phyloP scores from a whole-genome alignment of 2,113 vertebrate genomes.

The Oncorhynchus gorbuscha region DNA sequence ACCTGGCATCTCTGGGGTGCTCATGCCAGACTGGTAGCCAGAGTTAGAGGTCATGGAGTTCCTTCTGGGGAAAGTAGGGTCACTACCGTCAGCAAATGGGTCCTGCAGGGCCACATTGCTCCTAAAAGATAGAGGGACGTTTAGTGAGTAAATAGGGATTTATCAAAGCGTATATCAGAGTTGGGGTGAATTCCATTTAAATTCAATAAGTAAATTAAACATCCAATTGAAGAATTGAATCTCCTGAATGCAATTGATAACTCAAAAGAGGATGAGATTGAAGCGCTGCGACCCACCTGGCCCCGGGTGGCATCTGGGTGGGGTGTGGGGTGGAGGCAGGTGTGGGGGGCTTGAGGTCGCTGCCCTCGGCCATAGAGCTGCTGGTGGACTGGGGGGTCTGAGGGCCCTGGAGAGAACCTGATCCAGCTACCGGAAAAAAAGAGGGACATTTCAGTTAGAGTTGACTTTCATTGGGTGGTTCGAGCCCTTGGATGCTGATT shows the following conservation, averaged over 20 bases:
- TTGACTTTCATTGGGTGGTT: too few species aligned
- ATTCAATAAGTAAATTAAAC: too few species aligned
- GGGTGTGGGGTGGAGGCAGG: slow-evolving; percentile 96
- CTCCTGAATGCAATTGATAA: neutral
- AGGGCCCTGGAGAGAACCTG: slow-evolving; percentile 96
- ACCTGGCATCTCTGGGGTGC: slow-evolving; percentile 91
- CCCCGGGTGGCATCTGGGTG: slow-evolving; percentile 86
- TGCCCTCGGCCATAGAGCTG: slow-evolving; percentile 98
- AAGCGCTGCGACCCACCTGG: slow-evolving; percentile 77
- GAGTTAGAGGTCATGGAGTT: slow-evolving; percentile 96
- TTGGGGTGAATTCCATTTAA: too few species aligned
- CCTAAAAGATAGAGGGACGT: slow-evolving; percentile 64
- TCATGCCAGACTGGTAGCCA: slow-evolving; percentile 93
- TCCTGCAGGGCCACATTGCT: slow-evolving; percentile 96
- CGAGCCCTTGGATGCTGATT: too few species aligned
- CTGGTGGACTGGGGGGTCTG: slow-evolving; percentile 99
- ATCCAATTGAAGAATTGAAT: neutral
- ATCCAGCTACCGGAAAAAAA: slow-evolving; percentile 82
- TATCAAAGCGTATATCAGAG: too few species aligned
- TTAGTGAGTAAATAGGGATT: too few species aligned
- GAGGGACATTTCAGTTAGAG: slow-evolving; percentile 51
- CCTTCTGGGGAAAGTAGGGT: slow-evolving; percentile 91
- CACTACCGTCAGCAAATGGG: slow-evolving; percentile 92
- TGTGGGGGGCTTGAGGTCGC: slow-evolving; percentile 95
- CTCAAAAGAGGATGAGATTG: neutral